These are phyloP conservation scores for Equus quagga DNA, from an alignment of 2,113 vertebrate species.

Conservation along the genomic window DNA sequence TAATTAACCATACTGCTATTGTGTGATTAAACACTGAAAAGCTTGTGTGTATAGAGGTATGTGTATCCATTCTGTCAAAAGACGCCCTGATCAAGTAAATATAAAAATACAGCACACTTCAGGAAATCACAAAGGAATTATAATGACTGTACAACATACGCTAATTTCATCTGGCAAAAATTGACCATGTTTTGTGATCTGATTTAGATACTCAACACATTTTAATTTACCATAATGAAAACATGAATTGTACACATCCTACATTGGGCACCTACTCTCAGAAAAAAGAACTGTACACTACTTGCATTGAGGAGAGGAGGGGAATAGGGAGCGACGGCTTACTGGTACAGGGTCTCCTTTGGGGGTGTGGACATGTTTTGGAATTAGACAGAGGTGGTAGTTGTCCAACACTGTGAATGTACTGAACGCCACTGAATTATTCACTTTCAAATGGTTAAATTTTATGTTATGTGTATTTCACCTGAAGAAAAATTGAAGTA, in stretches of 20 bases:
- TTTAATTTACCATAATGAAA: background rate
- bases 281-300: too few species aligned
- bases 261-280: too few species aligned
- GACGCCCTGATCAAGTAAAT: background rate
- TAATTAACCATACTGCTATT: background rate
- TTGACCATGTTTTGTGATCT: background rate
- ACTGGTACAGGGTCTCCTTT: background rate
- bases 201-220: background rate
- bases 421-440: background rate
- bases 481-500: background rate
- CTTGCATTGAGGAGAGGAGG: background rate
- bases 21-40: background rate
- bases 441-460: background rate
- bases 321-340: background rate
- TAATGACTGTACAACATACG: background rate
- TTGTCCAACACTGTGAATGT: background rate
- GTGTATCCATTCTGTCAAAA: background rate
- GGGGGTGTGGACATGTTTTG: background rate
- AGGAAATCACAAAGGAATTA: background rate
- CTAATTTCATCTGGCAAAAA: constrained; percentile 15
- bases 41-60: background rate
- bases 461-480: background rate
- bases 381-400: background rate
- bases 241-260: background rate
- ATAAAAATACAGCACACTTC: background rate